phyloP scores from a whole-genome alignment of 2,797 vertebrate species.

The Psittacula derbiana region DNA sequence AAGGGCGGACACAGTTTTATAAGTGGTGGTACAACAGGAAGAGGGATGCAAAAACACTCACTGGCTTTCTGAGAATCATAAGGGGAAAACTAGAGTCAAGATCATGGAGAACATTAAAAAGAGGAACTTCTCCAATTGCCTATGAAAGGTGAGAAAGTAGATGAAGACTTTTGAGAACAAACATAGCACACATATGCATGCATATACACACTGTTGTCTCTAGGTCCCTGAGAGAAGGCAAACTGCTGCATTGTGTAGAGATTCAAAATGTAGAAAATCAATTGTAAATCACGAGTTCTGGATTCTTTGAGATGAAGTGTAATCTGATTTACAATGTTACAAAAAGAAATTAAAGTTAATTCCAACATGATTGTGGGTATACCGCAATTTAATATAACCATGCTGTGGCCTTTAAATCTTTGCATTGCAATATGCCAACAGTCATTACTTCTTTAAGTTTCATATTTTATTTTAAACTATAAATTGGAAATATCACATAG shows the following conservation, averaged over 20 bases:
- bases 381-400: slow-evolving; percentile 60
- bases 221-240: background rate
- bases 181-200: background rate
- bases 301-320: slow-evolving; percentile 43
- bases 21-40: too few species aligned
- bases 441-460: slow-evolving; percentile 45
- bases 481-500: slow-evolving; percentile 64
- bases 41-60: background rate
- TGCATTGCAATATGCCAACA: slow-evolving; percentile 38
- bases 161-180: background rate
- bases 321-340: slow-evolving; percentile 61
- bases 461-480: slow-evolving; percentile 68
- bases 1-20: too few species aligned
- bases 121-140: background rate
- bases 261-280: background rate
- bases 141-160: background rate
- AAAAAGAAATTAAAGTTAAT: slow-evolving; percentile 54
- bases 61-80: background rate
- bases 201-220: background rate
- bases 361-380: slow-evolving; percentile 40
- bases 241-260: background rate
- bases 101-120: background rate
- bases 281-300: slow-evolving; percentile 19
- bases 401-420: slow-evolving; percentile 70
- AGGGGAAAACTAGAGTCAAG: background rate